Evolutionary conservation across 2,113 vertebrate species (phyloP), one percentile per base, ranked within the genome.

Genomic region (Copsychus sechellarum): DNA sequence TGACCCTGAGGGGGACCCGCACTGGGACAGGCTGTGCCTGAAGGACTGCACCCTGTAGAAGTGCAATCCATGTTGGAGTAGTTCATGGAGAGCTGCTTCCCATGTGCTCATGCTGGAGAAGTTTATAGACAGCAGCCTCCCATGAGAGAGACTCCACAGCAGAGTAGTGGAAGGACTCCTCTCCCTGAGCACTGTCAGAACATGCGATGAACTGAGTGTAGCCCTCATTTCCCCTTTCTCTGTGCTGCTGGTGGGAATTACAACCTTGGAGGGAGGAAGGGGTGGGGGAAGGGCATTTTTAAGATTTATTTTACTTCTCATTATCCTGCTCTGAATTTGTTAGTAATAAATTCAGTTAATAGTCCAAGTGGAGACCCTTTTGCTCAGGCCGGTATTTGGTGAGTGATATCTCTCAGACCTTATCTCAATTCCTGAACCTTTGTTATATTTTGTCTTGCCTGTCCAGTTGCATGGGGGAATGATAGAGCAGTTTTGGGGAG

Each of bases 211-310:
- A 28, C 23, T 19, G 14, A 43, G 6, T 9, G 23, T 20, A 24
- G 31, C 4, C 8, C 8, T n/a, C 21, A 29, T n/a, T 21, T 36
- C 15, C 60, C 3, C 9, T 16, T 28, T 56, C 53, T 24, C 28
- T 66, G 2, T 38, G 19, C 51, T 65, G 8, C 36, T 14, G 15
- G 3, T 29, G 25, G 19, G 36, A 45, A 22, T 7, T 4, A 88
- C 33, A 60, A 36, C 29, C 22, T 58, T 51, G 17, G 67, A 51
- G 73, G 33, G 12, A 24, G 19, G 38, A 33, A 58, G 23, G 12
- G 3, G 8, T n/a, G 5, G 6, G 6, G 21, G 7, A 42, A n/a
- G 36, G 6, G 7, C 0, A 0, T n/a, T 51, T 60, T 45, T 1
- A 66, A 38, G 36, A 25, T 29, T 45, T 29, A 21, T 58, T 81